Conservation (phyloP, 2,113 vertebrate genomes). For the Piaya cayana region DNA sequence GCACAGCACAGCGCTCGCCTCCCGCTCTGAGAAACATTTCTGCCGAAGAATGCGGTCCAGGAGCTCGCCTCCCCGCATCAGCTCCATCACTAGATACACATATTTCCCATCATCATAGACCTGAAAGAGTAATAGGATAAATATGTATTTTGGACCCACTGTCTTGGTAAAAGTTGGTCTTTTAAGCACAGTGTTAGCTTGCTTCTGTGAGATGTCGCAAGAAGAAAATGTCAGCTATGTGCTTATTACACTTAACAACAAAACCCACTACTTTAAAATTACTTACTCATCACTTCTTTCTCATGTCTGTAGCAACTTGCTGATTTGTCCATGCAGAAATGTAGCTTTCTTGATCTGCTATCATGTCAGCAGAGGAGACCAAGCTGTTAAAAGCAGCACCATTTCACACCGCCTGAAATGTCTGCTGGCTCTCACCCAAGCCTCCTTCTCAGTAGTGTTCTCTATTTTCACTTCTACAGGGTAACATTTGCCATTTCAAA, state of each 20-base stretch:
- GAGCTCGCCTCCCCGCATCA: slow-evolving; percentile 91
- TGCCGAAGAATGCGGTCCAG: slow-evolving; percentile 88
- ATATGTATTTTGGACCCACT: not conserved
- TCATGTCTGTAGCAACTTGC: not conserved
- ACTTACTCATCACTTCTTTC: not conserved
- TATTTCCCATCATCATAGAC: slow-evolving; percentile 91
- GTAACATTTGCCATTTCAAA: slow-evolving; percentile 14
- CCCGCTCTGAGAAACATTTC: slow-evolving; percentile 88
- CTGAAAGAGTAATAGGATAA: slow-evolving; percentile 48
- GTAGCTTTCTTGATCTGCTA: not conserved
- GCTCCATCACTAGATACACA: slow-evolving; percentile 91
- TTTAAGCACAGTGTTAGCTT: not conserved
- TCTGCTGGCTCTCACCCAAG: not conserved
- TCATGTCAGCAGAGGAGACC: not conserved
- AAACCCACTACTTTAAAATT: not conserved
- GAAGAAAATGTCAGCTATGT: not conserved
- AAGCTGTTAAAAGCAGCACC: not conserved
- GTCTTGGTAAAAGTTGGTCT: not conserved
- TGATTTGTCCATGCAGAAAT: not conserved
- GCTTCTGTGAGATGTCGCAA: not conserved
- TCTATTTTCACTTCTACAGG: not conserved
- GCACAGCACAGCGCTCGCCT: slow-evolving; percentile 89
- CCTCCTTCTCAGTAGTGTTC: not conserved
- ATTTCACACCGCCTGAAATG: not conserved
- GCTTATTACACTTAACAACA: not conserved